These are phyloP conservation scores for Acrobasis consociella DNA, from an alignment of 2,888 invertebrate species.

Conservation along the genomic window DNA sequence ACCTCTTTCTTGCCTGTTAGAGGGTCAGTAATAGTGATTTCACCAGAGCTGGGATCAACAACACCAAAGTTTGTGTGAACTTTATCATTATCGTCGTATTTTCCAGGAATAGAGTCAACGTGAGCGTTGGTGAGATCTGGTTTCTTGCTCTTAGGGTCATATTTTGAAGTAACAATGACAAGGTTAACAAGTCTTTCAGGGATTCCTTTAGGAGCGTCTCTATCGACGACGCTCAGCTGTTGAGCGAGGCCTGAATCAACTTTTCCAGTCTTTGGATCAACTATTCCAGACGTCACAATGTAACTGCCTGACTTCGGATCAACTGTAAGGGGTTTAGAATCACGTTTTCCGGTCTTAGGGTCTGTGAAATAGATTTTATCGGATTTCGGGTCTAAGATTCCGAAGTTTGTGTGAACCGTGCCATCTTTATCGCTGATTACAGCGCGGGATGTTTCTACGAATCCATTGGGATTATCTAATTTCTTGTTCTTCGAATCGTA, in stretches of 20 bases:
- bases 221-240: conserved; percentile 73
- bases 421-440: conserved; percentile 87
- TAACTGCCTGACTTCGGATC: conserved; percentile 83
- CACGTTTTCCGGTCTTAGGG: conserved; percentile 83
- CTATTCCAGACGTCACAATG: conserved; percentile 82
- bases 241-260: conserved; percentile 85
- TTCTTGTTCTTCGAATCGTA: conserved; percentile 84
- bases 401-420: conserved; percentile 86
- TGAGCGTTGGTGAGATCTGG: conserved; percentile 77
- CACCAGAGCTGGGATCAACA: conserved; percentile 82
- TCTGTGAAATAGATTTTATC: conserved; percentile 83
- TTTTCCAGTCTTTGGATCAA: conserved; percentile 85
- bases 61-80: conserved; percentile 83
- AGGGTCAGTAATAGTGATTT: conserved; percentile 82
- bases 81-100: conserved; percentile 72
- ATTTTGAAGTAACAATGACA: conserved; percentile 81
- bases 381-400: conserved; percentile 83
- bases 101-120: conserved; percentile 66
- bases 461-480: conserved; percentile 82
- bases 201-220: conserved; percentile 70
- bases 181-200: conserved; percentile 77
- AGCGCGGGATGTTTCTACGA: conserved; percentile 75
- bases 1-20: conserved; percentile 84
- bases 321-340: conserved; percentile 82
- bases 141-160: conserved; percentile 81